Percentiles rank a stretch among this genome's conserved stretches.
These are phyloP conservation scores for Odontamblyopus lacepedii DNA, from an alignment of 2,797 vertebrate genomes.

Conservation along the genomic window DNA sequence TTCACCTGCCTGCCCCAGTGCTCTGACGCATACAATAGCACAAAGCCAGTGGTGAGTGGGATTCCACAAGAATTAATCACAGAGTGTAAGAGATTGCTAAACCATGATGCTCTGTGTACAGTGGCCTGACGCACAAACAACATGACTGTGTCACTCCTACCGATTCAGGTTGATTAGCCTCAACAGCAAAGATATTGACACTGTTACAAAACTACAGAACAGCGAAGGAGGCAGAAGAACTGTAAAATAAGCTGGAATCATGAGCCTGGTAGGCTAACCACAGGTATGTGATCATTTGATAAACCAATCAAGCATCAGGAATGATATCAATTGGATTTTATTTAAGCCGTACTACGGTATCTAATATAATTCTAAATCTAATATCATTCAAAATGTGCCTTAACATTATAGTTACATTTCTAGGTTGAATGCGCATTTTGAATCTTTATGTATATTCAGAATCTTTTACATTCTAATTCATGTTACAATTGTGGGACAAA, in stretches of 20 bases:
- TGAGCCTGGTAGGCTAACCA: background rate
- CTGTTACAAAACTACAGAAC: background rate
- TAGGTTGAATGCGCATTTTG: no score
- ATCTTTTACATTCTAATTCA: background rate
- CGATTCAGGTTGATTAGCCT: background rate
- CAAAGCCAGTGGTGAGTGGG: background rate
- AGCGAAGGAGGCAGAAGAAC: no score
- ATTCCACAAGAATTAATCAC: conserved; percentile 14
- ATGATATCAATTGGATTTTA: no score
- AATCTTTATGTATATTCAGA: no score
- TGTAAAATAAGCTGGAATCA: no score
- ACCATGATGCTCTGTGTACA: conserved; percentile 6
- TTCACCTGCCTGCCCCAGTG: background rate
- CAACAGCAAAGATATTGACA: background rate
- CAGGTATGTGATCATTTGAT: no score
- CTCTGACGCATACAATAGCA: background rate
- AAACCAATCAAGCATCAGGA: no score
- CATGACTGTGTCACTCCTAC: background rate
- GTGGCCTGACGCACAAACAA: conserved; percentile 11
- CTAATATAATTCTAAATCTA: no score
- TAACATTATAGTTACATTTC: no score
- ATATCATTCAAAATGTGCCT: no score
- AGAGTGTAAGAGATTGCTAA: conserved; percentile 12
- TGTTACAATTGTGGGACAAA: no score
- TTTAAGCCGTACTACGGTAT: no score